Evolutionary conservation across 2,888 invertebrate genomes (phyloP).

Genomic region (Beris morrisii): DNA sequence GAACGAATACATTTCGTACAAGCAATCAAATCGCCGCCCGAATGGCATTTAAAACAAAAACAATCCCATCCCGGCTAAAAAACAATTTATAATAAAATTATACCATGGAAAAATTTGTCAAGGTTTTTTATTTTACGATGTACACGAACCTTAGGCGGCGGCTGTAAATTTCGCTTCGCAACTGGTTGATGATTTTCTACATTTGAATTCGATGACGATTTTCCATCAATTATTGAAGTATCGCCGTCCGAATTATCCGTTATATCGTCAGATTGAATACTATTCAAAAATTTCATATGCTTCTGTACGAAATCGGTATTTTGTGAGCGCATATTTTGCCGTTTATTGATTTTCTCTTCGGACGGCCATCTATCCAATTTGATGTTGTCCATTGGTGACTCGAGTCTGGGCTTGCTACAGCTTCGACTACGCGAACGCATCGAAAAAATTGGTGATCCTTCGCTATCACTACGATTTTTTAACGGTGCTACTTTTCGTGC

Average conservation of each 20-base stretch:
- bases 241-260: slow-evolving; percentile 49
- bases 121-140: not conserved
- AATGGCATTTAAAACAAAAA: slow-evolving; percentile 92
- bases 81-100: slow-evolving; percentile 25
- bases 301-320: slow-evolving; percentile 67
- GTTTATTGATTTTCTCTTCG: slow-evolving; percentile 40
- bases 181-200: slow-evolving; percentile 27
- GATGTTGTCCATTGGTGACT: slow-evolving; percentile 26
- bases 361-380: slow-evolving; percentile 34
- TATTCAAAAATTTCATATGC: slow-evolving; percentile 63
- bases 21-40: slow-evolving; percentile 60
- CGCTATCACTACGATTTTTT: slow-evolving; percentile 32
- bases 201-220: slow-evolving; percentile 36
- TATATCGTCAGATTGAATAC: slow-evolving; percentile 52
- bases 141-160: slow-evolving; percentile 37
- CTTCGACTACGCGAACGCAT: slow-evolving; percentile 50
- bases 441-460: slow-evolving; percentile 5
- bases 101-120: slow-evolving; percentile 37
- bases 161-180: slow-evolving; percentile 24
- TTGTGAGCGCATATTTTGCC: slow-evolving; percentile 64
- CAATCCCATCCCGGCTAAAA: slow-evolving; percentile 64
- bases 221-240: slow-evolving; percentile 40
- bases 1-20: slow-evolving; percentile 85
- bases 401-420: slow-evolving; percentile 37
- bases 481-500: slow-evolving; percentile 36